Base-by-base conservation (phyloP, 2,113 vertebrate species). In the Corythoichthys intestinalis region DNA sequence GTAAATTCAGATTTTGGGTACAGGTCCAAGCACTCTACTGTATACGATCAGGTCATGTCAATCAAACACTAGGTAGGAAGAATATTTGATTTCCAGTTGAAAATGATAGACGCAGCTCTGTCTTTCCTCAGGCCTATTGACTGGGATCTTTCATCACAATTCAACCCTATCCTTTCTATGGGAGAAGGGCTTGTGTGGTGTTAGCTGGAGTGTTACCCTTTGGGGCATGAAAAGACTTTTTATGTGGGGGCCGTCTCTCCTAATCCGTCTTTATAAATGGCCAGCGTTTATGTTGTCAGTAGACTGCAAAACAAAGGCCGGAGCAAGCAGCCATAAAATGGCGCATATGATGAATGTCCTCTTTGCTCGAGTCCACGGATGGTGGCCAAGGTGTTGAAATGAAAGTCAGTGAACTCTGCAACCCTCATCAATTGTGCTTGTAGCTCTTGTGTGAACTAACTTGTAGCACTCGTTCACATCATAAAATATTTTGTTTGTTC, bases 251-350 rank as follows among this genome's bases (percentile, higher is more conserved):
- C 63, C 76, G 75, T 82, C 82, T 83, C 87, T 82, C 71, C 57
- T 88, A 87, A 91, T 89, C 87, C 82, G 71, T 76, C 86, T 85
- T 80, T 85, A 90, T 88, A 84, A 84, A 90, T 85, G 79, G 69
- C 76, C 72, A 41, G 77, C 68, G 77, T 89, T 89, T 84, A 82
- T 69, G 76, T 75, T 89, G 85, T 87, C 79, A 87, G 76, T 75
- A 44, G 66, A 52, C 71, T 65, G 67, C 76, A 79, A 74, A 73
- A 73, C 75, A 84, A 72, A 66, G 73, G 65, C 77, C 59, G 67
- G 15, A 9, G 59, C 58, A 41, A 65, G 71, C 73, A 67, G 70
- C 83, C 74, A 52, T 81, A 77, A 65, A 69, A 73, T 53, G 59
- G 66, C 49, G 52, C 61, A 44, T 52, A 60, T 79, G 81, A 83